A percentile compares a stretch with the other conserved stretches of the same genome.
These are phyloP conservation scores for Oryzias sinensis DNA, from an alignment of 2,797 vertebrate species.

Conservation along the genomic window DNA sequence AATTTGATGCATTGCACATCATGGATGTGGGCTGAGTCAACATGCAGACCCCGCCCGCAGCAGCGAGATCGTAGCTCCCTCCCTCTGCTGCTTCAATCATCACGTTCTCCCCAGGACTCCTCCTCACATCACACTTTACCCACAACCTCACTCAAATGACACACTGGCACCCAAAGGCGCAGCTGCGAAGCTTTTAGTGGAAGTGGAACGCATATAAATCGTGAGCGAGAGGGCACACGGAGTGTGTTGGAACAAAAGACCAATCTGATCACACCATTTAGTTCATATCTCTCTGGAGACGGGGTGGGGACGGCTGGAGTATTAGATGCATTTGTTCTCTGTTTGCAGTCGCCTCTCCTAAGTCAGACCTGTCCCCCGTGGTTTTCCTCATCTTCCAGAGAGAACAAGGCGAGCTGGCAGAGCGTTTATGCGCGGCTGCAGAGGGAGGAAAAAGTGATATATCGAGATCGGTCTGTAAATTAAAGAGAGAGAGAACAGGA, in stretches of 20 bases:
- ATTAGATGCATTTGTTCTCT: constrained; percentile 48
- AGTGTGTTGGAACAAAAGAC: constrained; percentile 36
- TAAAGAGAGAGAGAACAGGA: constrained; percentile 33
- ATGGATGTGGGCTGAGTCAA: constrained; percentile 28
- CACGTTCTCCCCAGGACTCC: constrained; percentile 42
- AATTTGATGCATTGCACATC: too few relatives aligned
- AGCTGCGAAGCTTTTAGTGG: constrained; percentile 45
- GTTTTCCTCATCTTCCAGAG: constrained; percentile 55
- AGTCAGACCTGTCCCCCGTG: constrained; percentile 41
- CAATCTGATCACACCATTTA: constrained; percentile 61
- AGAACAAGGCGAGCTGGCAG: constrained; percentile 30
- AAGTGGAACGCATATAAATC: constrained; percentile 35
- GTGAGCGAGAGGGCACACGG: constrained; percentile 12
- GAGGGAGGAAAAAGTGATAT: constrained; percentile 19
- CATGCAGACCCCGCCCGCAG: constrained; percentile 23
- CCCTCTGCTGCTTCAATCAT: constrained; percentile 46
- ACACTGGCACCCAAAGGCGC: constrained; percentile 33
- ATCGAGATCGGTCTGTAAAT: constrained; percentile 34
- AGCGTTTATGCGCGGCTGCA: constrained; percentile 25
- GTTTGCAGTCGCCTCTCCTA: constrained; percentile 13
- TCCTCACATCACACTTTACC: constrained; percentile 37
- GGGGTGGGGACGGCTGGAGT: constrained; percentile 17
- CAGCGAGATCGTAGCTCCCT: constrained; percentile 21
- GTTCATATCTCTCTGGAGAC: constrained; percentile 38
- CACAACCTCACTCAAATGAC: constrained; percentile 43